A percentile compares a stretch with the other conserved stretches of the same genome.
phyloP scores from a whole-genome alignment of 1,140 invertebrate species.

The Eupeodes corollae region DNA sequence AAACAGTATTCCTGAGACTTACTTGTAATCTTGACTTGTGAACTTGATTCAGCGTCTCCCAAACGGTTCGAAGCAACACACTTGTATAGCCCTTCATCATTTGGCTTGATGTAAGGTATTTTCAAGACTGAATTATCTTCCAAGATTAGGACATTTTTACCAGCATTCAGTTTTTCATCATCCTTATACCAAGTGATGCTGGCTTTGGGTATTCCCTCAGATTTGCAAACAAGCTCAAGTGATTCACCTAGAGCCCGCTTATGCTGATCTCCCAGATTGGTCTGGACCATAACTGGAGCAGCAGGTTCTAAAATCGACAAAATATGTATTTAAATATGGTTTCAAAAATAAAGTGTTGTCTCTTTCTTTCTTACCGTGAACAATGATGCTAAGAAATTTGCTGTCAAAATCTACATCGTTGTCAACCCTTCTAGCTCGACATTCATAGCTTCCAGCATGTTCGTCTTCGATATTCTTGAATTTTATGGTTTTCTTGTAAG shows the following conservation, averaged over 20 bases:
- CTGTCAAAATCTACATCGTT: conserved; percentile 12
- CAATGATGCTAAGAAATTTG: conserved; percentile 17
- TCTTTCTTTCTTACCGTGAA: conserved; percentile 14
- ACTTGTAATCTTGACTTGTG: conserved; percentile 31
- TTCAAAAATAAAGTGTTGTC: background rate
- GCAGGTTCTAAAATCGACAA: conserved; percentile 14
- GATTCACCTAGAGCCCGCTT: conserved; percentile 31
- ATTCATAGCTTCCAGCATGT: conserved; percentile 28
- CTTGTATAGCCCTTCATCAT: conserved; percentile 36
- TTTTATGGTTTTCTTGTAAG: conserved; percentile 20
- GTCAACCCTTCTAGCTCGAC: conserved; percentile 16
- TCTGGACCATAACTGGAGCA: conserved; percentile 20
- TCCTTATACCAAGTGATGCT: conserved; percentile 40
- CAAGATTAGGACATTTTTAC: conserved; percentile 35
- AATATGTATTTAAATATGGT: background rate
- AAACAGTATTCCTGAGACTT: conserved; percentile 7
- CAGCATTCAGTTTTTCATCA: conserved; percentile 13
- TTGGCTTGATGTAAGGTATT: conserved; percentile 27
- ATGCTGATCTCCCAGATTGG: conserved; percentile 24
- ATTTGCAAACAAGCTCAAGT: conserved; percentile 32
- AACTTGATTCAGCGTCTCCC: conserved; percentile 22
- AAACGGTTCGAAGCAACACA: conserved; percentile 36
- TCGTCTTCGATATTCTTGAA: conserved; percentile 17
- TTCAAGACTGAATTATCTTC: conserved; percentile 31
- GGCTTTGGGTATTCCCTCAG: conserved; percentile 38